Conservation (phyloP, 2,888 invertebrate species). For the Yponomeuta plumbellus region DNA sequence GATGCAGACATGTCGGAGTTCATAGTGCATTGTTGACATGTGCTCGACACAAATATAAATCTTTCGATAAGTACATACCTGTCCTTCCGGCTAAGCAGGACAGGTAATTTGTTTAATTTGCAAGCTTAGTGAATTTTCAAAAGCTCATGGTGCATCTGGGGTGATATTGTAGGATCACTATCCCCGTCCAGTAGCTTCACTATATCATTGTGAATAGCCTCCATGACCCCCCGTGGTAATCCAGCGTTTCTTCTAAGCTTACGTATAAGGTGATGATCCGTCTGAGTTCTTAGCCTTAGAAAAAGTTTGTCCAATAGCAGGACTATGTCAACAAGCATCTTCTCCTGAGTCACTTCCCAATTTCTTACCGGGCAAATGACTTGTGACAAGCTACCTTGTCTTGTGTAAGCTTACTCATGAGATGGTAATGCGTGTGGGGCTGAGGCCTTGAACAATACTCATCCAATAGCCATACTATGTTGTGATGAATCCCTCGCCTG, state of each 20-base stretch:
- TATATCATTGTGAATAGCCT: no score
- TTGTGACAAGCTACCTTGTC: not conserved
- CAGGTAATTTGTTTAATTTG: no score
- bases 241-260: no score
- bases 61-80: no score
- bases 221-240: no score
- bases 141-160: slow-evolving; percentile 51
- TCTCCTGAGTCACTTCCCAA: no score
- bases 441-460: slow-evolving; percentile 88
- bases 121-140: slow-evolving; percentile 36
- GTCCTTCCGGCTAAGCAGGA: no score
- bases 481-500: slow-evolving; percentile 83
- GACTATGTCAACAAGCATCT: slow-evolving; percentile 94
- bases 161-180: slow-evolving; percentile 79
- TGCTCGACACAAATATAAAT: no score
- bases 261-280: no score
- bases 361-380: not conserved
- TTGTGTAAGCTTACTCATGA: slow-evolving; percentile 49
- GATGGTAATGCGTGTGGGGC: slow-evolving; percentile 56
- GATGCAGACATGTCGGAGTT: no score
- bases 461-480: slow-evolving; percentile 93
- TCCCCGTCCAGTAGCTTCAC: slow-evolving; percentile 94
- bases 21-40: no score
- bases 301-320: slow-evolving; percentile 93
- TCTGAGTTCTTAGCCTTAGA: slow-evolving; percentile 79